phyloP scores from a whole-genome alignment of 2,888 invertebrate genomes.

The Drosophila pseudotalamancana region DNA sequence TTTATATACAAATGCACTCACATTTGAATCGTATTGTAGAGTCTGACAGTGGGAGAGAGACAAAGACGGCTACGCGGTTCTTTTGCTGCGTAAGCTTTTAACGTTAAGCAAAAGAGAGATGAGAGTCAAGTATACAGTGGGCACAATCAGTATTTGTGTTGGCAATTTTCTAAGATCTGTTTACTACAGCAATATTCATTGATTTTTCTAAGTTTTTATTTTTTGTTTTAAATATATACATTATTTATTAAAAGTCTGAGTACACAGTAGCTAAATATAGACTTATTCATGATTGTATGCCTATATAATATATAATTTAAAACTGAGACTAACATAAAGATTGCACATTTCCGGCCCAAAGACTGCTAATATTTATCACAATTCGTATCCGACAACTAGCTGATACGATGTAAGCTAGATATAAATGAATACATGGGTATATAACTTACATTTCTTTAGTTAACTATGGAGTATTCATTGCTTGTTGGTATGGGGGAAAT shows the following conservation, averaged over 20 bases:
- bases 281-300: no score
- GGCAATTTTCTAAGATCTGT: not conserved
- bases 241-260: slow-evolving; percentile 24
- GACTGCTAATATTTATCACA: slow-evolving; percentile 84
- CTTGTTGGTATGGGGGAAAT: not conserved
- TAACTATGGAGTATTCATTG: slow-evolving; percentile 31
- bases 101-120: not conserved
- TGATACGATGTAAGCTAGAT: slow-evolving; percentile 56
- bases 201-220: not conserved
- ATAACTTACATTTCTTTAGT: slow-evolving; percentile 10
- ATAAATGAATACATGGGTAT: slow-evolving; percentile 15
- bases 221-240: slow-evolving; percentile 36
- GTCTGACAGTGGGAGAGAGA: not conserved
- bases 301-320: slow-evolving; percentile 14
- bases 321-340: slow-evolving; percentile 70
- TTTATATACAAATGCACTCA: no score
- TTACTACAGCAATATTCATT: not conserved
- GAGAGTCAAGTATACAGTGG: not conserved
- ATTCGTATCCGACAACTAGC: slow-evolving; percentile 75
- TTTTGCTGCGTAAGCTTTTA: not conserved
- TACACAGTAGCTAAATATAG: slow-evolving; percentile 15
- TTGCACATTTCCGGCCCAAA: slow-evolving; percentile 84
- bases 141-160: not conserved
- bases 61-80: not conserved
- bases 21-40: no score